Percentiles rank a stretch among this genome's conserved stretches.
phyloP scores from a whole-genome alignment of 2,797 vertebrate species.

The Masticophis lateralis region DNA sequence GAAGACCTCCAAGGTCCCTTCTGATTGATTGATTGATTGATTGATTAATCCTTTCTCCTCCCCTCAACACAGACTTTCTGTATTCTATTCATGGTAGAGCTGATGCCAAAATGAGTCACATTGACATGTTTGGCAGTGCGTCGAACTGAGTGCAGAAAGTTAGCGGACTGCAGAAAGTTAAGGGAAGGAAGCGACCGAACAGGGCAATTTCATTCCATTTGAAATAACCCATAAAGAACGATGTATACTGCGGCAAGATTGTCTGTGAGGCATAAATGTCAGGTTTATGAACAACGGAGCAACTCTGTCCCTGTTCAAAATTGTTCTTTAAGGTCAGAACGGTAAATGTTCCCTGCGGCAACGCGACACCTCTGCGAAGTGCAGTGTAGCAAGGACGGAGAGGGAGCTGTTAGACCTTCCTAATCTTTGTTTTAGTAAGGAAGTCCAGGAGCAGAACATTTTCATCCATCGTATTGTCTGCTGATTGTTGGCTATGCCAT shows the following conservation, averaged over 20 bases:
- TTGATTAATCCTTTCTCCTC: not conserved
- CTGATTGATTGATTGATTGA: not conserved
- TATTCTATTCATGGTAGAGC: not conserved
- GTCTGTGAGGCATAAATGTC: slow-evolving; percentile 70
- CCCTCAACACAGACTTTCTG: not conserved
- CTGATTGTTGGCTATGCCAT: not conserved
- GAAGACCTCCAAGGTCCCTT: not conserved
- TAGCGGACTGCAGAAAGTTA: slow-evolving; percentile 21
- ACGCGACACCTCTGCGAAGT: slow-evolving; percentile 32
- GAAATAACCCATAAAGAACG: slow-evolving; percentile 69
- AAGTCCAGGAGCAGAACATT: not conserved
- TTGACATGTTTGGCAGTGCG: not conserved
- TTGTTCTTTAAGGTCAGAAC: slow-evolving; percentile 73
- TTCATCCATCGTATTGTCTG: not conserved
- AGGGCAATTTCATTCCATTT: slow-evolving; percentile 62
- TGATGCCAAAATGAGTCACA: not conserved
- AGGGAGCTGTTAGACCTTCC: not conserved
- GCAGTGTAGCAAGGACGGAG: fast-evolving
- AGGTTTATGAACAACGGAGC: slow-evolving; percentile 75
- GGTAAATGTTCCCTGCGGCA: slow-evolving; percentile 56
- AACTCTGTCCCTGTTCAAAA: slow-evolving; percentile 64
- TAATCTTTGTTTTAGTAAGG: slow-evolving; percentile 8
- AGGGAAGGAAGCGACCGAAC: slow-evolving; percentile 1
- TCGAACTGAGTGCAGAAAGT: not conserved
- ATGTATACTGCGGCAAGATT: slow-evolving; percentile 55